Percentiles rank a stretch among this genome's conserved stretches.
phyloP scores from a whole-genome alignment of 1,140 invertebrate genomes.

The Scylla paramamosain region DNA sequence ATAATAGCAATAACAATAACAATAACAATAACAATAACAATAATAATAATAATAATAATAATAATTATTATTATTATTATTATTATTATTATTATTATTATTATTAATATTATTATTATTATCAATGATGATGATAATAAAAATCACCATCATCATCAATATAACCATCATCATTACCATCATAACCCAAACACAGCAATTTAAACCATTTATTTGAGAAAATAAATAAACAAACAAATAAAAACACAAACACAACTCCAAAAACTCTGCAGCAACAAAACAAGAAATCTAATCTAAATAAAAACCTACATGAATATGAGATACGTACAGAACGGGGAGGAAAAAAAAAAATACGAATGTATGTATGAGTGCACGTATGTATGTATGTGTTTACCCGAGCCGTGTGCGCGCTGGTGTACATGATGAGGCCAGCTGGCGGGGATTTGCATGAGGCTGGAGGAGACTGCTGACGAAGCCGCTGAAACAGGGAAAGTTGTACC shows the following conservation, averaged over 20 bases:
- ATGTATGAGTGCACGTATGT: slow-evolving; percentile 42
- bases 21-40: no score
- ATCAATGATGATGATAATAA: no score
- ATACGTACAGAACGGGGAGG: not conserved
- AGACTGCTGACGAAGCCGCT: not conserved
- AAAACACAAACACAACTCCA: not conserved
- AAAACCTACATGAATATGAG: not conserved
- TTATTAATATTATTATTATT: no score
- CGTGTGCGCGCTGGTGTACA: not conserved
- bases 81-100: no score
- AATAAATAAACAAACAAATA: not conserved
- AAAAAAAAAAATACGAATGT: not conserved
- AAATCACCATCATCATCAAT: no score
- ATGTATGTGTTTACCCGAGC: slow-evolving; percentile 35
- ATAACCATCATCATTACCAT: not conserved
- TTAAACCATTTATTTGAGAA: not conserved
- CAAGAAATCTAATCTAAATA: not conserved
- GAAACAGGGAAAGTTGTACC: slow-evolving; percentile 12
- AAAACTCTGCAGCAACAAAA: not conserved
- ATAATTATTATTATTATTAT: no score
- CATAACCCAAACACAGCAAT: not conserved
- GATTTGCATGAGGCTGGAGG: not conserved
- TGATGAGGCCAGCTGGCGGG: not conserved
- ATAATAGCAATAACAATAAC: no score
- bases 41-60: no score